A percentile compares a stretch with the other conserved stretches of the same genome.
phyloP scores from a whole-genome alignment of 2,797 vertebrate genomes.

The Liparis tanakae region DNA sequence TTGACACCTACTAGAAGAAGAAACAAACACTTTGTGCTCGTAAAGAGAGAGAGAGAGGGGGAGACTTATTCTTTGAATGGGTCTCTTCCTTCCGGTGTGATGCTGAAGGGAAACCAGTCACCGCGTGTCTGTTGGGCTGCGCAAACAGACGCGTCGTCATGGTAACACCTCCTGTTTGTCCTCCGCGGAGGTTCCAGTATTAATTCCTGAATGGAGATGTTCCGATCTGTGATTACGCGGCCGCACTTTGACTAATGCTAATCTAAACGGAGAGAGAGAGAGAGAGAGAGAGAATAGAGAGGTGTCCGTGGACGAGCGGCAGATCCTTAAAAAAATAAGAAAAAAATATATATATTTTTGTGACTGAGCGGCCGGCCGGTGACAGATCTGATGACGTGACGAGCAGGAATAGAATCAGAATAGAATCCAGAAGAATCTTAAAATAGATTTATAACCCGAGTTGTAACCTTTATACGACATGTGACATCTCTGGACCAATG shows the following conservation, averaged over 20 bases:
- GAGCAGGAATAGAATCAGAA: too few relatives aligned
- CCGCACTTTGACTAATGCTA: constrained; percentile 9
- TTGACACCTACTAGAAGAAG: not conserved
- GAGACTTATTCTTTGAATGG: constrained; percentile 35
- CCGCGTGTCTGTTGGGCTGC: constrained; percentile 53
- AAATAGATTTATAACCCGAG: constrained; percentile 28
- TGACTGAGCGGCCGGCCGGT: too few relatives aligned
- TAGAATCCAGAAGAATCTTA: constrained; percentile 27
- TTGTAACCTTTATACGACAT: constrained; percentile 14
- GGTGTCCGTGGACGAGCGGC: not conserved
- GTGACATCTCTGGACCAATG: constrained; percentile 1
- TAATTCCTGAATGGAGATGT: constrained; percentile 19
- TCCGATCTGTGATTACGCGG: constrained; percentile 18
- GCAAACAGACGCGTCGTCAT: constrained; percentile 60
- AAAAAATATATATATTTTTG: too few relatives aligned
- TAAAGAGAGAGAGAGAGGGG: not conserved
- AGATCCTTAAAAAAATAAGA: not conserved
- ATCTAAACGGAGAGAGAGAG: not conserved
- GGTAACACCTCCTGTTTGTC: constrained; percentile 67
- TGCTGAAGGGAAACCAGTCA: constrained; percentile 47
- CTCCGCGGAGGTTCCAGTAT: constrained; percentile 34
- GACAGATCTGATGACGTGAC: too few relatives aligned
- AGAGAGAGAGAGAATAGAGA: not conserved
- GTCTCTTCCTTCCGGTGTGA: constrained; percentile 63
- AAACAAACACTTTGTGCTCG: not conserved